Percentiles rank a stretch among this genome's conserved stretches.
These are phyloP conservation scores for Cryptocephalus primarius DNA, from an alignment of 2,888 invertebrate genomes.

Conservation along the genomic window DNA sequence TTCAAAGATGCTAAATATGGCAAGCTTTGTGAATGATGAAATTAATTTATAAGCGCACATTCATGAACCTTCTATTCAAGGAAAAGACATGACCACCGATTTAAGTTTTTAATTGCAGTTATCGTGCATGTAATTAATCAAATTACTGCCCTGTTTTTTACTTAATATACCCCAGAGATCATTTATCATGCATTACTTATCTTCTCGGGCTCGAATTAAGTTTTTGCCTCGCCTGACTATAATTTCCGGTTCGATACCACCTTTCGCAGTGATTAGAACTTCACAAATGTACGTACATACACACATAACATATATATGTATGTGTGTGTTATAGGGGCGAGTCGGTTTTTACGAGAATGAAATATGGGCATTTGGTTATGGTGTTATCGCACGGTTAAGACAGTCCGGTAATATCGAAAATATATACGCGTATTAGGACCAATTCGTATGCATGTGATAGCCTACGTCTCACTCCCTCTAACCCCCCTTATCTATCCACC, in stretches of 20 bases:
- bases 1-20: no score
- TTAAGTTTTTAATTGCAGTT: no score
- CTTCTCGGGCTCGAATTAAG: no score
- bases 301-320: neutral
- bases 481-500: constrained; percentile 12
- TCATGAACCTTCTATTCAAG: no score
- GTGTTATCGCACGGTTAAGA: constrained; percentile 27
- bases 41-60: no score
- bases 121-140: no score
- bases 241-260: neutral
- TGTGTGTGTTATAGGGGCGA: neutral
- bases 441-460: constrained; percentile 27
- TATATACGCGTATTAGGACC: constrained; percentile 29
- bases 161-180: no score
- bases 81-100: no score
- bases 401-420: constrained; percentile 28
- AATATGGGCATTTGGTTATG: constrained; percentile 21
- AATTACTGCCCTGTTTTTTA: no score
- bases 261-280: neutral
- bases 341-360: constrained; percentile 11
- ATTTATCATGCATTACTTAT: no score
- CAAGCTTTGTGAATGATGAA: no score
- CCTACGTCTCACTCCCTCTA: neutral
- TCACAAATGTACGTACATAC: neutral
- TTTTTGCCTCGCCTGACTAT: no score